Conservation (phyloP, 2,888 invertebrate species). For the Drosophila maculinotata region DNA sequence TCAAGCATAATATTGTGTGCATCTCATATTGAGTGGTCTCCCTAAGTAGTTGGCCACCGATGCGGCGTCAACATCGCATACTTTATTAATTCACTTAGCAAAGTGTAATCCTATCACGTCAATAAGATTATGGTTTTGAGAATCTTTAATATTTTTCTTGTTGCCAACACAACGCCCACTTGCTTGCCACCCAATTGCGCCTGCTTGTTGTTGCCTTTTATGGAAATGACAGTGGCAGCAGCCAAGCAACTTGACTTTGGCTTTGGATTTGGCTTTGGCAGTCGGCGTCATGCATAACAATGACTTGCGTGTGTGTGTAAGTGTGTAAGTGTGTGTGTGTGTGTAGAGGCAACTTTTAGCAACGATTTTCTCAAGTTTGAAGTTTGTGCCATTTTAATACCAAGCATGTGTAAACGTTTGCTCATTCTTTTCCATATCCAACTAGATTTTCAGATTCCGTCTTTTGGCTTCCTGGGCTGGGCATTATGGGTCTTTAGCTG, state of each 20-base stretch:
- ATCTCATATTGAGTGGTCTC: conserved; percentile 75
- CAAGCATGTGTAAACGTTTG: conserved; percentile 58
- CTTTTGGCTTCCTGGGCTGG: conserved; percentile 22
- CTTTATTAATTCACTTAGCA: conserved; percentile 82
- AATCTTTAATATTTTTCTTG: conserved; percentile 79
- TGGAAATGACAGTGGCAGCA: conserved; percentile 65
- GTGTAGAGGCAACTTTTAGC: conserved; percentile 23
- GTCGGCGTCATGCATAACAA: conserved; percentile 79
- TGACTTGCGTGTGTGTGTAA: conserved; percentile 56
- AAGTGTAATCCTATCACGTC: conserved; percentile 81
- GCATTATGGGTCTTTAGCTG: conserved; percentile 49
- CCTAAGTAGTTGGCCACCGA: conserved; percentile 76
- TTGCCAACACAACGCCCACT: conserved; percentile 20
- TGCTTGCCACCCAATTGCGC: conserved; percentile 14
- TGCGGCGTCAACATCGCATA: conserved; percentile 48
- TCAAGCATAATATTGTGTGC: conserved; percentile 73
- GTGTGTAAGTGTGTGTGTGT: conserved; percentile 9
- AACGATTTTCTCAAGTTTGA: conserved; percentile 36
- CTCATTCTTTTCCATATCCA: conserved; percentile 38
- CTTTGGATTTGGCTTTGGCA: conserved; percentile 56
- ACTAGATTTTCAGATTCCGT: conserved; percentile 39
- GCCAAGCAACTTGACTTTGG: conserved; percentile 45
- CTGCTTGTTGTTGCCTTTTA: conserved; percentile 44
- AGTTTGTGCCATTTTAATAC: conserved; percentile 64
- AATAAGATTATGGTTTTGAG: conserved; percentile 82